Evolutionary conservation across 2,888 invertebrate species (phyloP).

Genomic region (Acrobasis consociella): DNA sequence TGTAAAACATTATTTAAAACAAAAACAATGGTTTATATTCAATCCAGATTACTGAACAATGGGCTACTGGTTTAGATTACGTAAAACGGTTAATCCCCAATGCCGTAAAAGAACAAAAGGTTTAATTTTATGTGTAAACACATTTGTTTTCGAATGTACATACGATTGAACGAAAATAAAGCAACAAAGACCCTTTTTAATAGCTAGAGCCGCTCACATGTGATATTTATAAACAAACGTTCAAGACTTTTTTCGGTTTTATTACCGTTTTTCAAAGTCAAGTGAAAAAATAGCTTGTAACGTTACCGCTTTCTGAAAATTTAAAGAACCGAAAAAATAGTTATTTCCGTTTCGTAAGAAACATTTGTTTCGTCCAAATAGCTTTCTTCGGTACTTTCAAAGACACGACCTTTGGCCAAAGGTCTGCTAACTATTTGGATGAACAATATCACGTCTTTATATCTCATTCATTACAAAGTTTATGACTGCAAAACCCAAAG

Average conservation of each 20-base stretch:
- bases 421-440: too few species aligned
- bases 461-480: too few species aligned
- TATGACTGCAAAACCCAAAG: too few species aligned
- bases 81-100: background rate
- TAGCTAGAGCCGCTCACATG: slow-evolving; percentile 50
- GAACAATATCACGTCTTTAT: too few species aligned
- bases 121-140: slow-evolving; percentile 14
- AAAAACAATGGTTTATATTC: background rate
- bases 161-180: slow-evolving; percentile 59
- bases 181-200: slow-evolving; percentile 49
- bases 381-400: too few species aligned
- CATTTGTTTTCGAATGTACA: slow-evolving; percentile 27
- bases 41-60: slow-evolving; percentile 6
- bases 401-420: too few species aligned
- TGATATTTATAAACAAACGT: slow-evolving; percentile 60
- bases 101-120: slow-evolving; percentile 16
- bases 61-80: slow-evolving; percentile 13
- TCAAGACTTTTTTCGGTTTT: slow-evolving; percentile 9
- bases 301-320: background rate
- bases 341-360: too few species aligned
- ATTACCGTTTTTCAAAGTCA: background rate
- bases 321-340: too few species aligned
- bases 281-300: slow-evolving; percentile 2
- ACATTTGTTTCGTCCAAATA: too few species aligned
- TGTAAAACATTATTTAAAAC: background rate